Base-by-base conservation (phyloP, 1,140 invertebrate species). In the Drosophila sp. region DNA sequence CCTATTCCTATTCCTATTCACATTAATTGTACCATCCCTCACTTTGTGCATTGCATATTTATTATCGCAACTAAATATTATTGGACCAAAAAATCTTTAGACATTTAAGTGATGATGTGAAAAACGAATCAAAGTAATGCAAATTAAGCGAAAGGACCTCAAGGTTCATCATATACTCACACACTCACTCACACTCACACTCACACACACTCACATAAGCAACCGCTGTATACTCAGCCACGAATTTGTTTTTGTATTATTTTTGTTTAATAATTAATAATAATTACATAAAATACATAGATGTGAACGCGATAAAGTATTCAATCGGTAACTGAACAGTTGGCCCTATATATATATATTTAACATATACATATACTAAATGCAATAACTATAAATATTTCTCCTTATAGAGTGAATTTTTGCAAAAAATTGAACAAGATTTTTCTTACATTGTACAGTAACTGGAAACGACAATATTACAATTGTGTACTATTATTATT, bases 61-160 rank as follows among this genome's bases (percentile, higher is more conserved):
- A 73, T 76, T 65, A 38, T 38, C 2, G 41, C 72, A 71, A 90
- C 82, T 83, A 80, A 89, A 58, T 66, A 51, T 66, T 90, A 89
- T 90, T 90, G 87, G 87, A 90, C 87, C 87, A 90, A 90, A 90
- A 90, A 90, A 87, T 83, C 82, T 63, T 84, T 89, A 90, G 87
- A 90, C 79, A 72, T 78, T 72, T 87, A 83, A 90, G 87, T 82
- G 79, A 74, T 63, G 72, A 50, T 73, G 78, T 65, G 76, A 59
- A 76, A 80, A 67, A 75, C 67, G 46, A 72, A 75, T 58, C 65
- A 56, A 78, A 64, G 34, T 59, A 64, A 67, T 50, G 65, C 53
- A 54, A 57, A 51, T 38, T 38, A 38, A 38, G 36, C 36, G 5
- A 46, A 72, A 64, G 66, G 67, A 56, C 27, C 41, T 36, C 18